Conservation (phyloP, 1,140 invertebrate genomes). For the Drosophila serrata region DNA sequence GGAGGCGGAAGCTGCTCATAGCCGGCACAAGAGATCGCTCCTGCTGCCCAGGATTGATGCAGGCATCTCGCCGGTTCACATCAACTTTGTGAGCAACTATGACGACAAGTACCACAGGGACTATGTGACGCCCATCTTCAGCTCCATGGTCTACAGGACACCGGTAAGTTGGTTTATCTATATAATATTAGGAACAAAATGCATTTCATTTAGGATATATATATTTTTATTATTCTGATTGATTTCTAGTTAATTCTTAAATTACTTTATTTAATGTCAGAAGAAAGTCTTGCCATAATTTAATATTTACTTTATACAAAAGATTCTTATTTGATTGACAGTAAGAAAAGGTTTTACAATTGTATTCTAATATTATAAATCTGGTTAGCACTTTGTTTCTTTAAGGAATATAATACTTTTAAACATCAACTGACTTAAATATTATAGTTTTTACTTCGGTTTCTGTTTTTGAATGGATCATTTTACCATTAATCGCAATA, state of each 20-base stretch:
- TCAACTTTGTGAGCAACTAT: slow-evolving; percentile 93
- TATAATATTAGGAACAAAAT: no score
- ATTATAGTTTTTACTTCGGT: neutral
- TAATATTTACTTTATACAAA: slow-evolving; percentile 46
- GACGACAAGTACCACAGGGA: slow-evolving; percentile 90
- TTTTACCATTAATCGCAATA: neutral
- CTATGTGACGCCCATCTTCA: slow-evolving; percentile 96
- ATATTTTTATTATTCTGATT: neutral
- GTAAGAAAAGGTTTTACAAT: neutral
- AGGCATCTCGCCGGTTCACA: slow-evolving; percentile 91
- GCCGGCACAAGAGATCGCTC: slow-evolving; percentile 67
- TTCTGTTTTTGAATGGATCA: neutral
- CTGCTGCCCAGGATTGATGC: slow-evolving; percentile 84
- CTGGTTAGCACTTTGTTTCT: neutral
- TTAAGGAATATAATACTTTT: neutral
- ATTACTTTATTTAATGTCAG: neutral
- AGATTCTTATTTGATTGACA: no score
- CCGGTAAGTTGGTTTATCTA: slow-evolving; percentile 84
- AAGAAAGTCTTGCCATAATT: no score
- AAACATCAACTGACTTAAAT: neutral
- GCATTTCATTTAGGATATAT: neutral
- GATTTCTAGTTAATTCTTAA: neutral
- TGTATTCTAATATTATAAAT: neutral
- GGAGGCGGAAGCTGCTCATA: slow-evolving; percentile 57
- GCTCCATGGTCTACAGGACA: slow-evolving; percentile 94